These are phyloP conservation scores for Drosophila truncata DNA, from an alignment of 1,140 invertebrate species.

Conservation along the genomic window DNA sequence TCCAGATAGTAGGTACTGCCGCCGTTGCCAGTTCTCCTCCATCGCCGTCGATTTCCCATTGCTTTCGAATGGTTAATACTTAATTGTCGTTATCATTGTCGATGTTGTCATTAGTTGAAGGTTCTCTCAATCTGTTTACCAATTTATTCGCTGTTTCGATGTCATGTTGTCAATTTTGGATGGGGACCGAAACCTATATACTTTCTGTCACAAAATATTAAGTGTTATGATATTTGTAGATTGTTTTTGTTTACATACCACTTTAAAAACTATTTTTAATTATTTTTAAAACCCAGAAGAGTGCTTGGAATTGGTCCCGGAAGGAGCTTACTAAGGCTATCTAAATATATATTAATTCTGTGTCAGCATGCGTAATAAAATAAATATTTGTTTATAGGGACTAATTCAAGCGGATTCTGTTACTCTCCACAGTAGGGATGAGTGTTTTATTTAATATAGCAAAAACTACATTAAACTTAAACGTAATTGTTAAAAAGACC, in stretches of 20 bases:
- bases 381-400: neutral
- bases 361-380: constrained; percentile 5
- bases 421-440: neutral
- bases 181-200: constrained; percentile 21
- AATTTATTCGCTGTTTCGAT: constrained; percentile 46
- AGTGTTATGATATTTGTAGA: neutral
- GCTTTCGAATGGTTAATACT: constrained; percentile 27
- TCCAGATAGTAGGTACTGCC: constrained; percentile 74
- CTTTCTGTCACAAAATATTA: neutral
- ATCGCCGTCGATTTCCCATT: constrained; percentile 55
- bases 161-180: constrained; percentile 9
- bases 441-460: no score
- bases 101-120: constrained; percentile 46
- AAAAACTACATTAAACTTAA: no score
- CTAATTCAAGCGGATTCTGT: neutral
- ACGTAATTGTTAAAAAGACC: no score
- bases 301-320: neutral
- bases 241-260: constrained; percentile 12
- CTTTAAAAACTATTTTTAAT: neutral
- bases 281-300: neutral
- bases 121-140: constrained; percentile 30
- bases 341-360: neutral
- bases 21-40: constrained; percentile 65
- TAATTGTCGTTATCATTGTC: constrained; percentile 47
- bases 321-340: neutral